Evolutionary conservation across 2,797 vertebrate genomes (phyloP).

Genomic region (Channa striata): DNA sequence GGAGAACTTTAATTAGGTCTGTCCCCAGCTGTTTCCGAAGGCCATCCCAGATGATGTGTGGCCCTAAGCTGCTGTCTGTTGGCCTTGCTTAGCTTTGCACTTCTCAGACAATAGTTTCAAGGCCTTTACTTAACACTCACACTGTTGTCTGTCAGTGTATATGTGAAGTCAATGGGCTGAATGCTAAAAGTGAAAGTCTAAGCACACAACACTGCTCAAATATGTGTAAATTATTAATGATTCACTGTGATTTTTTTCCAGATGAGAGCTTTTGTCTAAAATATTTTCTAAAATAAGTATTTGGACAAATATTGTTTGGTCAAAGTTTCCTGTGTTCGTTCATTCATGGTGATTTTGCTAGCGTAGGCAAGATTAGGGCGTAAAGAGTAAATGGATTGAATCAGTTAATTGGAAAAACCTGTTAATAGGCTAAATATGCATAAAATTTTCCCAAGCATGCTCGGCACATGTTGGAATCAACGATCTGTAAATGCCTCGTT

Average conservation of each 20-base stretch:
- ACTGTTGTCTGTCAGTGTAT: slow-evolving; percentile 60
- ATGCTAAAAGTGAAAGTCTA: too few relatives aligned
- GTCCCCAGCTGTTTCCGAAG: slow-evolving; percentile 52
- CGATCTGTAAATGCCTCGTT: slow-evolving; percentile 56
- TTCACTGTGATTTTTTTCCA: too few relatives aligned
- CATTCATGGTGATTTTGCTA: slow-evolving; percentile 43
- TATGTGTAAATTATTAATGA: slow-evolving; percentile 13
- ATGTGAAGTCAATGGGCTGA: slow-evolving; percentile 40
- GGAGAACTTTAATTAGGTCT: slow-evolving; percentile 35
- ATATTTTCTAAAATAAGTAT: neutral
- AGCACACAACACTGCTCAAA: slow-evolving; percentile 7
- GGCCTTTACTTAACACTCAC: slow-evolving; percentile 77
- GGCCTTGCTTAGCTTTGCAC: slow-evolving; percentile 83
- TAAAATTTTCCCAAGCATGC: slow-evolving; percentile 41
- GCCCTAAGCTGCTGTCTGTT: slow-evolving; percentile 64
- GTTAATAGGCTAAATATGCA: slow-evolving; percentile 70
- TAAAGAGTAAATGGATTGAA: slow-evolving; percentile 31
- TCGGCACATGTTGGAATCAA: slow-evolving; percentile 36
- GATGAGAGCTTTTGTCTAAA: neutral
- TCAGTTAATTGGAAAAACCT: slow-evolving; percentile 61
- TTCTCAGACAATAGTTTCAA: slow-evolving; percentile 81
- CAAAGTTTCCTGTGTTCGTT: slow-evolving; percentile 15
- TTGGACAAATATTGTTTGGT: neutral
- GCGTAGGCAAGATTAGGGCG: slow-evolving; percentile 50
- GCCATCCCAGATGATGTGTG: slow-evolving; percentile 71